These are phyloP conservation scores for Trichomycterus rosablanca DNA, from an alignment of 2,113 vertebrate species.

Conservation along the genomic window DNA sequence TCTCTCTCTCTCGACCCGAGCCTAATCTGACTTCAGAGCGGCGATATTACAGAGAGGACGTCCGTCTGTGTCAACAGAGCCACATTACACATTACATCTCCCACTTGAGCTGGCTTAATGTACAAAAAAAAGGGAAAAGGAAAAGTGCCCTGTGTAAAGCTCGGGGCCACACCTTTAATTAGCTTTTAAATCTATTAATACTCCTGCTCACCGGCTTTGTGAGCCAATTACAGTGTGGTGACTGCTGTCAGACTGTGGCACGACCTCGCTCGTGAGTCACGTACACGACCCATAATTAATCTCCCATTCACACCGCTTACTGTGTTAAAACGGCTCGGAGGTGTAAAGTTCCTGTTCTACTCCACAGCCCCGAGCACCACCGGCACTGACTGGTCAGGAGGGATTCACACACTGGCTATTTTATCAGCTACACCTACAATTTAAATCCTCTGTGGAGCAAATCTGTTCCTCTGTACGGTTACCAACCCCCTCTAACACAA, in stretches of 20 bases:
- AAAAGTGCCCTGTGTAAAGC: background rate
- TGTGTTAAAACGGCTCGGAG: conserved; percentile 5
- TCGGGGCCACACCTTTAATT: conserved; percentile 26
- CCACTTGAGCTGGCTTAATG: no score
- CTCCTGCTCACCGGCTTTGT: conserved; percentile 4
- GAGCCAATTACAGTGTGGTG: conserved; percentile 20
- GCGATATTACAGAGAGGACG: no score
- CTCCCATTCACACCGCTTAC: conserved; percentile 5
- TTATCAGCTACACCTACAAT: no score
- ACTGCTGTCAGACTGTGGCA: conserved; percentile 17
- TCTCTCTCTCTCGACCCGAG: no score
- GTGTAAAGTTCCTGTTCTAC: conserved; percentile 3
- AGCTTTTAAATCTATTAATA: conserved; percentile 29
- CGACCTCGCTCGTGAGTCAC: conserved; percentile 7
- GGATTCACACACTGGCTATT: background rate
- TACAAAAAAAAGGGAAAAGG: no score
- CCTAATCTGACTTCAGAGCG: no score
- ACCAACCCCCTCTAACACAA: no score
- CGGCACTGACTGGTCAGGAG: conserved; percentile 10
- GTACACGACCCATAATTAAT: conserved; percentile 23
- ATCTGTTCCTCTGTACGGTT: no score
- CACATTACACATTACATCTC: no score
- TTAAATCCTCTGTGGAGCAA: no score
- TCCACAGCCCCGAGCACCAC: conserved; percentile 1
- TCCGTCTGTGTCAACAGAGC: no score